These are phyloP conservation scores for Syngnathus scovelli DNA, from an alignment of 2,113 vertebrate species.

Conservation along the genomic window DNA sequence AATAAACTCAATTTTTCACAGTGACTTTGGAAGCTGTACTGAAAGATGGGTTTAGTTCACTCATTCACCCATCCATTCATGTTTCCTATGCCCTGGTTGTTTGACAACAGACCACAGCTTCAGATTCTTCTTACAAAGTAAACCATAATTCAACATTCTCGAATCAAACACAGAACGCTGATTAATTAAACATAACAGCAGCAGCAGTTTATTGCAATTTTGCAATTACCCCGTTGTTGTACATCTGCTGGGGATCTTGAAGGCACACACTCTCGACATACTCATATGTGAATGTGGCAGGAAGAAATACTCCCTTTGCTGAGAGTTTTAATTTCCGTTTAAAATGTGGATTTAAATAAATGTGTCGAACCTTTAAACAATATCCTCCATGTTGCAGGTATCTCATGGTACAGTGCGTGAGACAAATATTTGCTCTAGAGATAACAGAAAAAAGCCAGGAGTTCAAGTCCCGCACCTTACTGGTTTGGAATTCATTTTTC, in stretches of 20 bases:
- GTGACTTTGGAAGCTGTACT: no score
- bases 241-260: background rate
- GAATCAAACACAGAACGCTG: no score
- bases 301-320: slow-evolving; percentile 36
- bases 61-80: no score
- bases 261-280: slow-evolving; percentile 17
- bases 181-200: background rate
- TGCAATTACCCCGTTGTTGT: no score
- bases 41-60: no score
- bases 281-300: slow-evolving; percentile 21
- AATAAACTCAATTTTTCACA: no score
- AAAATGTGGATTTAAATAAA: slow-evolving; percentile 62
- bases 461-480: slow-evolving; percentile 59
- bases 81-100: no score
- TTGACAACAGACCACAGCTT: no score
- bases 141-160: no score
- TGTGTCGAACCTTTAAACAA: slow-evolving; percentile 33
- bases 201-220: background rate
- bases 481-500: slow-evolving; percentile 56
- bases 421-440: slow-evolving; percentile 65
- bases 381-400: slow-evolving; percentile 41
- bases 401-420: slow-evolving; percentile 50
- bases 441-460: slow-evolving; percentile 57
- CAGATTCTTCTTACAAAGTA: no score
- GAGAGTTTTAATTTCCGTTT: slow-evolving; percentile 16